Base-by-base conservation (phyloP, 2,888 invertebrate species). In the Meliscaeva auricollis region DNA sequence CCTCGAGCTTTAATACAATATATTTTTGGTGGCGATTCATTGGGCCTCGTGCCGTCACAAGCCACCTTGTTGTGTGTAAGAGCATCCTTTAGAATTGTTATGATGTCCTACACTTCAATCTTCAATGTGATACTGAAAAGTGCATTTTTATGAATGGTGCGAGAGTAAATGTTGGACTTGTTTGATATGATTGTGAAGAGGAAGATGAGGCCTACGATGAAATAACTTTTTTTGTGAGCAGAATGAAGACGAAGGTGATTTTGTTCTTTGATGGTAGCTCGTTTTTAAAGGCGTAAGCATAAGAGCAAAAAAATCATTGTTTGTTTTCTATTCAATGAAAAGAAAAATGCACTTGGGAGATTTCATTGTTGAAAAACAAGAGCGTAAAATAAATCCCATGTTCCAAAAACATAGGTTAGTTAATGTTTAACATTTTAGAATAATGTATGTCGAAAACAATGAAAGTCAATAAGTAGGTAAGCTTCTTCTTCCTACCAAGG, bases 91-190 rank as follows among this genome's bases (percentile, higher is more conserved):
- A 20, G n/a, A n/a, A n/a, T n/a, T 52, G 30, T 38, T 60, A 20
- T 77, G 22, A 38, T 41, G 11, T 54, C 20, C 17, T 50, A 68
- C 50, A 50, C 35, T 48, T 38, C 13, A 35, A 35, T 56, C 11
- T n/a, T 35, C 9, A 35, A 13, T 58, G n/a, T 50, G 41, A 50
- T 35, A 54, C 32, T 48, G 74, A 79, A 74, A 76, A 85, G 68
- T 85, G 76, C 84, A 80, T 80, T 84, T 80, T 84, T 85, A 85
- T 80, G 80, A 85, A 85, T 84, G 84, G 48, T 72, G 50, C 17
- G 35, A 5, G 70, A 58, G 30, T n/a, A 66, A 22, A 38, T 7
- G 15, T 17, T 60, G n/a, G 11, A 32, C 50, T 64, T 64, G 46
- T 46, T 50, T 56, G 30, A 4, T 66, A 22, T 15, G 3, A 13